Conservation (phyloP, 2,888 invertebrate genomes). For the Glyphotaelius pellucidus region DNA sequence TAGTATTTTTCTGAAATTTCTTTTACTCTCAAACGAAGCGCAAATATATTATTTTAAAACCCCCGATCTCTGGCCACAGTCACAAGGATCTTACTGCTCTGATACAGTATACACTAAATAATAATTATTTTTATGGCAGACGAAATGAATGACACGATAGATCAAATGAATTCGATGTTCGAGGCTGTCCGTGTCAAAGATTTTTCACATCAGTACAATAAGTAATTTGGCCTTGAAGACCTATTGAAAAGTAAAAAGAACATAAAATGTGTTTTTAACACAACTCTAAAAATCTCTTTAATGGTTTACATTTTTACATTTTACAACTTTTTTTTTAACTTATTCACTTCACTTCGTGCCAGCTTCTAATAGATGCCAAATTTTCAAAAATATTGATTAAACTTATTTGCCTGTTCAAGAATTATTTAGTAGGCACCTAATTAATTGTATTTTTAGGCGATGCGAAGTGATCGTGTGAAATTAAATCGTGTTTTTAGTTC, state of each 20-base stretch:
- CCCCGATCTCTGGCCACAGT: too few species aligned
- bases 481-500: too few species aligned
- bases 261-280: neutral
- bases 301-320: too few species aligned
- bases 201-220: neutral
- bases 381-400: neutral
- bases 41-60: too few species aligned
- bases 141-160: neutral
- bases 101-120: neutral
- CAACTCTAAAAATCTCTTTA: neutral
- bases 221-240: neutral
- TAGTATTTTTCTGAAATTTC: too few species aligned
- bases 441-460: too few species aligned
- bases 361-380: neutral
- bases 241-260: neutral
- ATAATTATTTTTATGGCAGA: neutral
- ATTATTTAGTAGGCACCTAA: neutral
- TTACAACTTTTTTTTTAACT: neutral
- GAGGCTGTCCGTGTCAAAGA: neutral
- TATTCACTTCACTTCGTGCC: neutral
- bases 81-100: neutral
- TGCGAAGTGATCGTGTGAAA: too few species aligned
- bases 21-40: too few species aligned
- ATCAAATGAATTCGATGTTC: neutral
- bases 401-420: neutral